Evolutionary conservation across 2,888 invertebrate species (phyloP), one percentile per base, ranked within the genome.

Genomic region (Sphaerophoria taeniata): DNA sequence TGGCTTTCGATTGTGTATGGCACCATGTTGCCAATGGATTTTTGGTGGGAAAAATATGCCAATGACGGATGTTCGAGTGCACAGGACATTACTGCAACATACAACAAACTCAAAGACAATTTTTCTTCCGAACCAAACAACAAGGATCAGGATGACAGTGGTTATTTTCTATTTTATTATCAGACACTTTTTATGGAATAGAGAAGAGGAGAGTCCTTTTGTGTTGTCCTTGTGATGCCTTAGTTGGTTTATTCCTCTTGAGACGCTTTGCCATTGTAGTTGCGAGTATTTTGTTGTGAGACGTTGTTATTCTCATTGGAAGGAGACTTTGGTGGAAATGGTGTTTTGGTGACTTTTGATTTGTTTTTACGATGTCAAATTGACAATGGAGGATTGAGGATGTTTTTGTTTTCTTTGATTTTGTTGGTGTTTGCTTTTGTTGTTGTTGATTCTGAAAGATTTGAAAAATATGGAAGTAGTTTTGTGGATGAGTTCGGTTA

Each of bases 1-100:
- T 45, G 31, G 53, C 47, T 49, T 36, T 67, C 58, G 14, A 49
- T 58, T 43, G 43, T 73, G n/a, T 24, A 24, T 24, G 70, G 61
- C 58, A 43, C 58, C 14, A 60, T 67, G 45, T 63, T 70, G 73
- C 49, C 84, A 79, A 70, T 78, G 67, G 34, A 67, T 67, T 63
- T 39, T 47, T 53, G 58, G 78, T 73, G 70, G 56, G 56, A 58
- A 70, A 73, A 78, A 73, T 78, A 78, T 83, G 83, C 56, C 77
- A 78, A 78, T 83, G 83, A 81, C 70, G 55, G 75, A 83, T 83
- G 83, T 78, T 83, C 33, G 6, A 63, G 36, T 58, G 67, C 67
- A 56, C 53, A 69, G 11, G 12, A 55, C 43, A 58, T 14, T 6
- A 34, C 14, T 47, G 51, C 53, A 49, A 63, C 61, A 33, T 45